Conservation (phyloP, 2,888 invertebrate genomes). For the Theretra japonica region DNA sequence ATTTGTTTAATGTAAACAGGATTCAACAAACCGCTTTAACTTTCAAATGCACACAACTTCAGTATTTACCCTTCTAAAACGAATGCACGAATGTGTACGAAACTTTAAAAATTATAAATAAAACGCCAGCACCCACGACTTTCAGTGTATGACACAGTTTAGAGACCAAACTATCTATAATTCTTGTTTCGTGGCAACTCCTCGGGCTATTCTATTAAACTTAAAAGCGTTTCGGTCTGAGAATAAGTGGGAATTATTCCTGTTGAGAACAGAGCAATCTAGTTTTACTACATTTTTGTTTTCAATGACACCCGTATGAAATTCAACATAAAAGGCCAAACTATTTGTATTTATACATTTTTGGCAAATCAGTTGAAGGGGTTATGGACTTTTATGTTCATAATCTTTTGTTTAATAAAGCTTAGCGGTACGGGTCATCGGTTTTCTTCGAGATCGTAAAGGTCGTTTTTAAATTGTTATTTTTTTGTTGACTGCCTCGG, state of each 20-base stretch:
- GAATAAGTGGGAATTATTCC: constrained; percentile 57
- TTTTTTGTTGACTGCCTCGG: too few relatives aligned
- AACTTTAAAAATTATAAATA: constrained; percentile 8
- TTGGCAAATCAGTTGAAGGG: background rate
- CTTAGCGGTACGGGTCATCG: constrained; percentile 1
- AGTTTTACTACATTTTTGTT: constrained; percentile 11
- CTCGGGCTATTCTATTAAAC: constrained; percentile 52
- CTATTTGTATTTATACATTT: constrained; percentile 17
- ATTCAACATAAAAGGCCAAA: background rate
- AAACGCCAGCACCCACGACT: background rate
- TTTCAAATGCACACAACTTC: background rate
- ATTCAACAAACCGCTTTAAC: too few relatives aligned
- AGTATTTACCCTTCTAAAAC: background rate
- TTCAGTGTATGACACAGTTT: constrained; percentile 11
- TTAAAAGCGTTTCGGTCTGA: constrained; percentile 54
- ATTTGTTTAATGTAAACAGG: too few relatives aligned
- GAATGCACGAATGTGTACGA: background rate
- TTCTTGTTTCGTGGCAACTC: constrained; percentile 34
- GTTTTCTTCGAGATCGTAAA: background rate
- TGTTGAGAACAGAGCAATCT: constrained; percentile 29
- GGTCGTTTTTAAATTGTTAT: background rate
- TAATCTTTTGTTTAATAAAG: constrained; percentile 12
- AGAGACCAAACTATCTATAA: constrained; percentile 11
- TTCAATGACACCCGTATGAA: constrained; percentile 15
- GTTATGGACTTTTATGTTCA: background rate